phyloP scores from a whole-genome alignment of 2,888 invertebrate genomes.

The Apantesis nais region DNA sequence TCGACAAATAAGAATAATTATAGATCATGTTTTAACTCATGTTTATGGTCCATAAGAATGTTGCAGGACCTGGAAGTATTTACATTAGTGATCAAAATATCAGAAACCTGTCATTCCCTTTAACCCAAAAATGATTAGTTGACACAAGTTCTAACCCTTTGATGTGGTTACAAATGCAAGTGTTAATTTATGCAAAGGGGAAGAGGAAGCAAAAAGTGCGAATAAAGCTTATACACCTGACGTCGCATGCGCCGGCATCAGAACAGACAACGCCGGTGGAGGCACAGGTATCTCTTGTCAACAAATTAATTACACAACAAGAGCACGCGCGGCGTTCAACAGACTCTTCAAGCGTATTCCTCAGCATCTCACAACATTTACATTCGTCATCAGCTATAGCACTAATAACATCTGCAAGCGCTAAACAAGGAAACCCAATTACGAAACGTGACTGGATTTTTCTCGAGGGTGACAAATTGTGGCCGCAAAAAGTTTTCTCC shows the following conservation, averaged over 20 bases:
- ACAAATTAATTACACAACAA: conserved; percentile 76
- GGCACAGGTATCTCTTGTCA: conserved; percentile 60
- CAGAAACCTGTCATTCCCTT: neutral
- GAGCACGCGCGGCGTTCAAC: conserved; percentile 66
- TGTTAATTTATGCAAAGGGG: conserved; percentile 85
- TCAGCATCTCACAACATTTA: conserved; percentile 57
- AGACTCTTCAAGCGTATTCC: conserved; percentile 54
- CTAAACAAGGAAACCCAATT: conserved; percentile 59
- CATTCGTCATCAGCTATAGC: conserved; percentile 48
- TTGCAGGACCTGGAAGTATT: neutral
- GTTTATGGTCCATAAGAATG: neutral
- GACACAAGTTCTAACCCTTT: conserved; percentile 34
- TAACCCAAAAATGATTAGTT: neutral
- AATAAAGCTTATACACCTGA: conserved; percentile 84
- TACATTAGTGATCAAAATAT: neutral
- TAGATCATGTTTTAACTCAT: conserved; percentile 33
- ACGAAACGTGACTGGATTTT: conserved; percentile 70
- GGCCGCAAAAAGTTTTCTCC: conserved; percentile 57
- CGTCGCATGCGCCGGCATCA: conserved; percentile 66
- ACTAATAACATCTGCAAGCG: conserved; percentile 30
- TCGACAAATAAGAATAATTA: conserved; percentile 71
- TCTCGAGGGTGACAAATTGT: conserved; percentile 62
- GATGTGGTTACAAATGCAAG: conserved; percentile 60
- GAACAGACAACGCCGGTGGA: conserved; percentile 54
- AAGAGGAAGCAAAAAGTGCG: conserved; percentile 77